phyloP scores from a whole-genome alignment of 2,113 vertebrate species.

The Trinectes maculatus region DNA sequence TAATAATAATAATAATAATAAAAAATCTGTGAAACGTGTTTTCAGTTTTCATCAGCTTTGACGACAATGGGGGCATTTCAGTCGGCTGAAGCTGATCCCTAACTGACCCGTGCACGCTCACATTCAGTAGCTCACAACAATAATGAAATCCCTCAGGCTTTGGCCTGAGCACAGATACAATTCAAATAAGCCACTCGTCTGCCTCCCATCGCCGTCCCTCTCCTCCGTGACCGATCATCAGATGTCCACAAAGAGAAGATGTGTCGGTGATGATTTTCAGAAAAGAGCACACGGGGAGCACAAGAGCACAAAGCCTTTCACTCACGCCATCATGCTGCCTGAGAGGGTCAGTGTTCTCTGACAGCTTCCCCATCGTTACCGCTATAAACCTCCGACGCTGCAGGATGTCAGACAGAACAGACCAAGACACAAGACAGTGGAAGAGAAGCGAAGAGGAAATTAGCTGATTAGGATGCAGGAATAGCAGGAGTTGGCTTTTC shows the following conservation, averaged over 20 bases:
- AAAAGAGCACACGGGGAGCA: conserved; percentile 26
- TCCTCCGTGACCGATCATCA: conserved; percentile 29
- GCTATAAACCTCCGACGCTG: conserved; percentile 48
- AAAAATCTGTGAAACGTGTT: conserved; percentile 9
- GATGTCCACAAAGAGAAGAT: conserved; percentile 9
- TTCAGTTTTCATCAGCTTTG: conserved; percentile 24
- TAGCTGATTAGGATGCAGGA: conserved; percentile 55
- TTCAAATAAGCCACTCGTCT: conserved; percentile 43
- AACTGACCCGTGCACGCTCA: conserved; percentile 9
- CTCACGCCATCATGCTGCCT: conserved; percentile 56
- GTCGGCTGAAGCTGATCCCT: conserved; percentile 19
- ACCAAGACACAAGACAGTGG: conserved; percentile 32
- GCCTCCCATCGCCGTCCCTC: neutral
- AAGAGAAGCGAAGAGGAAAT: conserved; percentile 49
- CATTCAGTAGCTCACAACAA: conserved; percentile 26
- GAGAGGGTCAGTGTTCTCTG: conserved; percentile 65
- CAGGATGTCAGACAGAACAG: conserved; percentile 47
- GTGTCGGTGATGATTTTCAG: conserved; percentile 33
- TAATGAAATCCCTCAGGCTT: conserved; percentile 20
- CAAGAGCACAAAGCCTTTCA: conserved; percentile 48
- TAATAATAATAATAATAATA: neutral
- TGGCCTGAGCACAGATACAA: conserved; percentile 10
- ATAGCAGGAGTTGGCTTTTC: conserved; percentile 49
- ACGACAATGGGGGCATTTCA: conserved; percentile 9
- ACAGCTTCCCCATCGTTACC: conserved; percentile 65